Evolutionary conservation across 2,888 invertebrate genomes (phyloP).

Genomic region (Drosophila mimica): DNA sequence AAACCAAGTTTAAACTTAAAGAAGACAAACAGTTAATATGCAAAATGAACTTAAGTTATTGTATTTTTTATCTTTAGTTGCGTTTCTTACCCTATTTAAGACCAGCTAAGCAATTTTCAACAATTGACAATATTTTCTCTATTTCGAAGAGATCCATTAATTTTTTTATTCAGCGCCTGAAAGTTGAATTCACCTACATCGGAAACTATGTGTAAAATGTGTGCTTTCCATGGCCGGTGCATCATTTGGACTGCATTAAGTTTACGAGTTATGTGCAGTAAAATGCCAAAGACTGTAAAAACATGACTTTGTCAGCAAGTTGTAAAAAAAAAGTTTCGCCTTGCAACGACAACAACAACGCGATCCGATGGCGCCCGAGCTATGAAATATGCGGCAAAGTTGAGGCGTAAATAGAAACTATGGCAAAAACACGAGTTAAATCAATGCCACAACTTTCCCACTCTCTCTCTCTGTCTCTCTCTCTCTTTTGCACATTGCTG

Average conservation of each 20-base stretch:
- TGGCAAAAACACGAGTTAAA: constrained; percentile 29
- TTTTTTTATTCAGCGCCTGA: constrained; percentile 8
- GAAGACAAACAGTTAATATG: no score
- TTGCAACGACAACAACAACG: constrained; percentile 10
- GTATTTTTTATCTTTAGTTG: neutral
- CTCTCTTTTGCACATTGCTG: neutral
- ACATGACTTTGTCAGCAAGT: constrained; percentile 56
- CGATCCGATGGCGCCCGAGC: constrained; percentile 42
- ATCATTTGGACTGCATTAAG: constrained; percentile 46
- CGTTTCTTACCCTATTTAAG: neutral
- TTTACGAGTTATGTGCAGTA: constrained; percentile 47
- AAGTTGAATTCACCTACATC: constrained; percentile 7
- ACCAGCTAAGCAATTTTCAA: neutral
- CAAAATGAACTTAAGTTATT: neutral
- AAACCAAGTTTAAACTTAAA: neutral
- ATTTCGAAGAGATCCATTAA: neutral
- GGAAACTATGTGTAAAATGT: constrained; percentile 25
- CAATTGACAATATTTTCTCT: constrained; percentile 7
- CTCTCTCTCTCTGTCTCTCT: neutral
- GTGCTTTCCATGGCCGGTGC: constrained; percentile 6
- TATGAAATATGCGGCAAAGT: constrained; percentile 68
- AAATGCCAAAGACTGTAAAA: constrained; percentile 35
- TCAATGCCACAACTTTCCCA: constrained; percentile 22
- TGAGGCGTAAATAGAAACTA: constrained; percentile 58
- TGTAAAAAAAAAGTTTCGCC: constrained; percentile 59